phyloP scores from a whole-genome alignment of 2,797 vertebrate genomes.

The Notolepis coatsorum region DNA sequence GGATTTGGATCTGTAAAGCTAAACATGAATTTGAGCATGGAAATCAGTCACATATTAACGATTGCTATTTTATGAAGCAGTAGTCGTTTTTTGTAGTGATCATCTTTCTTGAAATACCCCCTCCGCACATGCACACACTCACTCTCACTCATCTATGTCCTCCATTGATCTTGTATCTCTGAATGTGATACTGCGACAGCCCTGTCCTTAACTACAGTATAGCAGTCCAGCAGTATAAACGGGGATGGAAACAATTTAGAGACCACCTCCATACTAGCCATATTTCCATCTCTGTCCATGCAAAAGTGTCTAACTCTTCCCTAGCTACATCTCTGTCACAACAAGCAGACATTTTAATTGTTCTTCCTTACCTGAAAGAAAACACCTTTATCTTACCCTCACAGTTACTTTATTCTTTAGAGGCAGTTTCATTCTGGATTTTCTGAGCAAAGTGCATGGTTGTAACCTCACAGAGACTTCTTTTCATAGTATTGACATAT shows the following conservation, averaged over 20 bases:
- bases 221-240: conserved; percentile 35
- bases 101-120: too few species aligned
- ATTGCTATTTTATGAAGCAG: too few species aligned
- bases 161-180: background rate
- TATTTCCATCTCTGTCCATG: background rate
- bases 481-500: conserved; percentile 50
- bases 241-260: conserved; percentile 26
- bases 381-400: conserved; percentile 29
- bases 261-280: conserved; percentile 25
- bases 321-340: conserved; percentile 41
- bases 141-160: too few species aligned
- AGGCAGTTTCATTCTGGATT: conserved; percentile 15
- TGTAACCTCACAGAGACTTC: conserved; percentile 41
- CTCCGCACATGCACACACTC: too few species aligned
- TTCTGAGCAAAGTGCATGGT: conserved; percentile 36
- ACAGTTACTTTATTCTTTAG: conserved; percentile 17
- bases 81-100: too few species aligned
- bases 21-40: too few species aligned
- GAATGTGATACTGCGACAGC: background rate
- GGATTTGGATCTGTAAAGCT: background rate
- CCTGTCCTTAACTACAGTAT: background rate
- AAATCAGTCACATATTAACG: too few species aligned
- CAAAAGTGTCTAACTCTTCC: conserved; percentile 40
- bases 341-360: conserved; percentile 44
- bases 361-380: conserved; percentile 21